Evolutionary conservation across 2,113 vertebrate genomes (phyloP).

Genomic region (Chloropsis cyanopogon): DNA sequence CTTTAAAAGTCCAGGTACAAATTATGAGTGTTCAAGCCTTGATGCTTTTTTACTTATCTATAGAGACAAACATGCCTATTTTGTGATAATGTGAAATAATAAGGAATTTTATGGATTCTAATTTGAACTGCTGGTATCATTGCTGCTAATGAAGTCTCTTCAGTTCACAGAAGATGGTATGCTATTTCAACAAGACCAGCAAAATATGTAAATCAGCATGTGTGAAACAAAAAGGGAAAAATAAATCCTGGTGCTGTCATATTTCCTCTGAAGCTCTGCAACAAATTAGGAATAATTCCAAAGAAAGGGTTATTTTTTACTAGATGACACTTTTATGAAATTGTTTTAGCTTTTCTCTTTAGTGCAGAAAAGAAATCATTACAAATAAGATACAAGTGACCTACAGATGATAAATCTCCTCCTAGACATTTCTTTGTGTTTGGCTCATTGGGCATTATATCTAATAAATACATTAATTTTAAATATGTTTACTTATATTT

Average conservation of each 20-base stretch:
- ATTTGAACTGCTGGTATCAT: background rate
- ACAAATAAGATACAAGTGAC: slow-evolving; percentile 45
- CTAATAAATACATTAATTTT: slow-evolving; percentile 56
- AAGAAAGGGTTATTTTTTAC: slow-evolving; percentile 13
- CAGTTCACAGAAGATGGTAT: background rate
- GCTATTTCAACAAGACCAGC: background rate
- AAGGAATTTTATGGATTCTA: background rate
- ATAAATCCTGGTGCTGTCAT: background rate
- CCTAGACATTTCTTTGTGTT: slow-evolving; percentile 45
- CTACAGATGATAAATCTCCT: slow-evolving; percentile 54
- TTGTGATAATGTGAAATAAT: background rate
- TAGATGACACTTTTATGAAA: slow-evolving; percentile 4
- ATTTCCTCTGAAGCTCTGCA: slow-evolving; percentile 10
- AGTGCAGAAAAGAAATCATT: slow-evolving; percentile 43
- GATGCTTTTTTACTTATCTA: background rate
- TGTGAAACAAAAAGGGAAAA: background rate
- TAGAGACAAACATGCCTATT: background rate
- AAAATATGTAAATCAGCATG: background rate
- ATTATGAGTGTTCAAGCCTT: background rate
- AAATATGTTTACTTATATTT: slow-evolving; percentile 59
- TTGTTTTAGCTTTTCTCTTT: slow-evolving; percentile 35
- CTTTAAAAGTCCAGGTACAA: background rate
- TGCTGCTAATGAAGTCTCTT: background rate
- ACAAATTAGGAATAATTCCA: background rate
- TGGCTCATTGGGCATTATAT: slow-evolving; percentile 23